Base-by-base conservation (phyloP, 2,888 invertebrate genomes). In the Chaetogeoica ovagalla region DNA sequence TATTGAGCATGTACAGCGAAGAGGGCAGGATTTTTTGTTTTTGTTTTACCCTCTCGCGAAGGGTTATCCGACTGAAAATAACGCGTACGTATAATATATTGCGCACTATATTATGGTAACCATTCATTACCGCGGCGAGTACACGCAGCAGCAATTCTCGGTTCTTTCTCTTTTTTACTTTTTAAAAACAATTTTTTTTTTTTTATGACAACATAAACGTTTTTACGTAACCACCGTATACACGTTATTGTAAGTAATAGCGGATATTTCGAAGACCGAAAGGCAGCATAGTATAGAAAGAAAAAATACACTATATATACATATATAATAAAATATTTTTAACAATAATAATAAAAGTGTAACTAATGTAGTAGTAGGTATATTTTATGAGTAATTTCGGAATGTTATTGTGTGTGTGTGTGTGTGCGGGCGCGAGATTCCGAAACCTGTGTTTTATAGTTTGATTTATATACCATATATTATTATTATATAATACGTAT, bases 161-260 rank as follows among this genome's bases (percentile, higher is more conserved):
- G 55, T 21, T 65, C 39, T 65, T 74, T 55, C 55, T 65, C 63
- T 63, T 37, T 72, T n/a, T 17, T n/a, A n/a, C 15, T 62, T 17
- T 62, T 1, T 13, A 13, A 48, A 30, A 48, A 48, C 48, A 11
- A 11, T 48, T 48, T 48, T 69, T 66, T 60, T 37, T 37, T 62
- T 77, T 70, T 63, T 43, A 79, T 60, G 79, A 71, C 79, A 79
- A 79, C 79, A 79, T 71, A 79, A 70, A 77, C 69, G 77, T 7
- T 77, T n/a, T 77, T 77, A 70, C 60, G 65, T 65, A 74, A 77
- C 69, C 77, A 30, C 30, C 30, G 30, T 30, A 30, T 4, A 30
- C 30, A 70, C 52, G 70, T 62, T 60, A 60, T 23, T 43, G 77
- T 62, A 17, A 48, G 69, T 55, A 76, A 76, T 68, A 19, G 76